Percentiles rank a stretch among this genome's conserved stretches.
Evolutionary conservation across 2,113 vertebrate genomes (phyloP).

Genomic region (Parus major): DNA sequence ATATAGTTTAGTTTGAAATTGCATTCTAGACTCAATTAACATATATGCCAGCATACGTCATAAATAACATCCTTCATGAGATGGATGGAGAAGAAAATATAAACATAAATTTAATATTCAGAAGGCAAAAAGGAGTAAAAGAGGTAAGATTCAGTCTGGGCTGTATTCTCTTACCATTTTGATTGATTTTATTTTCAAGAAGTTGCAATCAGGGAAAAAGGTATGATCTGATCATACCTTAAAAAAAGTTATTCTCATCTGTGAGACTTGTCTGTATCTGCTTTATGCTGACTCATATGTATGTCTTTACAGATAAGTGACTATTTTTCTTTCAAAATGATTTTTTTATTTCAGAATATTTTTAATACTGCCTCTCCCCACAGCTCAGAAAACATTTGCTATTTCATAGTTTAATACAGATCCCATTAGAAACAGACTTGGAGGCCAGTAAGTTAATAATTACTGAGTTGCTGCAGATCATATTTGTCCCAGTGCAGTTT

Average conservation of each 20-base stretch:
- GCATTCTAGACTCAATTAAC: background rate
- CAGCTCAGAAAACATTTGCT: background rate
- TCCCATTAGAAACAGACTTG: background rate
- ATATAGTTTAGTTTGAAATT: background rate
- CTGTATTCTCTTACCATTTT: background rate
- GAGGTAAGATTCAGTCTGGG: background rate
- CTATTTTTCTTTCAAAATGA: background rate
- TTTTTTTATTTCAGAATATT: background rate
- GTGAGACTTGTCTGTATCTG: background rate
- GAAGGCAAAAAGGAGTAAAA: background rate
- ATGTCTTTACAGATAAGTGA: background rate
- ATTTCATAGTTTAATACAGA: background rate
- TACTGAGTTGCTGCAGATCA: background rate
- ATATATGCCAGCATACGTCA: background rate
- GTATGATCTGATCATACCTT: background rate
- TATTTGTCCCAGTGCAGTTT: background rate
- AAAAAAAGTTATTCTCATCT: background rate
- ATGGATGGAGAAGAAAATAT: background rate
- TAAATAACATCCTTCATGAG: background rate
- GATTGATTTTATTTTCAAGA: background rate
- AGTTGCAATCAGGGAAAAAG: background rate
- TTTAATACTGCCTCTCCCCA: background rate
- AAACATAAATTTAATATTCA: background rate
- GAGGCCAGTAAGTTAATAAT: background rate
- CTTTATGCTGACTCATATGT: background rate